phyloP scores from a whole-genome alignment of 1,140 invertebrate genomes.

The Orius laevigatus region DNA sequence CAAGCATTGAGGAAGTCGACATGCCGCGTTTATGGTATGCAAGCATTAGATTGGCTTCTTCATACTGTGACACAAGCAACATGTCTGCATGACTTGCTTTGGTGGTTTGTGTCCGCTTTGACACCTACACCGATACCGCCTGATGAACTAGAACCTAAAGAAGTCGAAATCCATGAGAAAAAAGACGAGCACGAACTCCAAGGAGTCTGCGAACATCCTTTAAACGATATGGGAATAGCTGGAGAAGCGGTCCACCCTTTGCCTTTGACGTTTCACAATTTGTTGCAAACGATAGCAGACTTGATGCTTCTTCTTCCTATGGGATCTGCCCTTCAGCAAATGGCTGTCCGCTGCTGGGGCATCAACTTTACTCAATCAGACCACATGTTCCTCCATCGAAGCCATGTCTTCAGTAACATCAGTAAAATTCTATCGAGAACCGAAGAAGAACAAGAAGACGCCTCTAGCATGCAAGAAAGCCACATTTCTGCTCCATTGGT shows the following conservation, averaged over 20 bases:
- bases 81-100: constrained; percentile 82
- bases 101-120: constrained; percentile 76
- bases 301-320: constrained; percentile 78
- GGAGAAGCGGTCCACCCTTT: constrained; percentile 64
- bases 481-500: constrained; percentile 31
- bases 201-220: constrained; percentile 60
- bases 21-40: constrained; percentile 73
- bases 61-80: constrained; percentile 78
- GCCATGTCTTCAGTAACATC: constrained; percentile 90
- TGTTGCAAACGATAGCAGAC: constrained; percentile 82
- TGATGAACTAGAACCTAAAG: constrained; percentile 21
- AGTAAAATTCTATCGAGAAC: constrained; percentile 88
- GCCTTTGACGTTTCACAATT: constrained; percentile 66
- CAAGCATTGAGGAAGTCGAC: constrained; percentile 66
- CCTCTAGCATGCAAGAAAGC: constrained; percentile 41
- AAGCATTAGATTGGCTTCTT: constrained; percentile 87
- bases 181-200: constrained; percentile 32
- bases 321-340: constrained; percentile 73
- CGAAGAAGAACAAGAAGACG: constrained; percentile 55
- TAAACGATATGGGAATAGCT: constrained; percentile 62
- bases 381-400: constrained; percentile 82
- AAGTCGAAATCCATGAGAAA: constrained; percentile 24
- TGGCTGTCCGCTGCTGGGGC: constrained; percentile 86
- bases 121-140: constrained; percentile 28
- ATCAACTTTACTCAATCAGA: constrained; percentile 74